Base-by-base conservation (phyloP, 2,797 vertebrate genomes). In the Rhabdomys pumilio region DNA sequence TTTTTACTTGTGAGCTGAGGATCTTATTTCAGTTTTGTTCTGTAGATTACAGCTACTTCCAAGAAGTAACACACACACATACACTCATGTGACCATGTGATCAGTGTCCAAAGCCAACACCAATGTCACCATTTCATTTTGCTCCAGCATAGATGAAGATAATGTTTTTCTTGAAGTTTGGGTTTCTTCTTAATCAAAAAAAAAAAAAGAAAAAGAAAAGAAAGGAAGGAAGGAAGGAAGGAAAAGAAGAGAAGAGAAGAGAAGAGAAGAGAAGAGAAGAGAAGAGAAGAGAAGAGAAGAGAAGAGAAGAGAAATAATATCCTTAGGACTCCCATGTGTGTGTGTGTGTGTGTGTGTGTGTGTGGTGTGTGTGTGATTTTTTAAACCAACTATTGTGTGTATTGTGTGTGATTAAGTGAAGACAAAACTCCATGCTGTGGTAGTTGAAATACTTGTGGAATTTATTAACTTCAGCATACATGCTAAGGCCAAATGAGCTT, bases 401-500 rank as follows among this genome's bases (percentile, higher is more conserved):
- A 98, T 96, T 98, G 98, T 95, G 96, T 97, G 95, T 98, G 97
- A 98, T 98, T 97, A 98, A 98, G 96, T 90, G 94, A 96, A 96
- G 94, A 97, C 83, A 97, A 97, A 93, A 98, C 96, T 97, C 90
- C 98, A 97, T 91, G 95, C 97, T 98, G 98, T n/a, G 97, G 98
- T 96, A 95, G 98, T 92, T 96, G 98, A 98, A 98, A 98, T 97
- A 98, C 98, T 99, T 98, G 90, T 97, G 97, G 98, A 98, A 98
- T 99, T 98, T 98, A 98, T 99, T 98, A 98, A 98, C 98, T 98
- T 98, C 93, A 96, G 97, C 97, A 98, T 98, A 98, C 98, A 98
- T 85, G 98, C 96, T 85, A 98, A 98, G 96, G 97, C 98, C 98
- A 99, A 99, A 99, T 98, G 98, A 99, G 99, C 98, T 99, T 98